Base-by-base conservation (phyloP, 2,797 vertebrate genomes). In the Sebastes steindachneri region DNA sequence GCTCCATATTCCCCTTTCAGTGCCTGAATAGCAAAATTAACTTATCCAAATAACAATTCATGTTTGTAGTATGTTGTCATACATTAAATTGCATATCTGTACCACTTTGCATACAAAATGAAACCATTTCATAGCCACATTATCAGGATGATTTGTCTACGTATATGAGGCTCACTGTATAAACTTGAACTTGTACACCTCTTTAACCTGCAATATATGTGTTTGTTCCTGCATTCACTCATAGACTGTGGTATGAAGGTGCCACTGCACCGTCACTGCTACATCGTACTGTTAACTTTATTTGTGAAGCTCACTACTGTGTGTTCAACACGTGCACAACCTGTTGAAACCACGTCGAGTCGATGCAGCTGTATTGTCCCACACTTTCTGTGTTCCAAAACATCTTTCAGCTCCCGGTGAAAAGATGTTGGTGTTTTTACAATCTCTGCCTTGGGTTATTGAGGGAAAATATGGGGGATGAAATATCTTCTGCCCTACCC, bases 401-500 rank as follows among this genome's bases (percentile, higher is more conserved):
- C 93, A 94, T 95, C 94, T 94, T 94, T 95, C 90, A 91, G 83
- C 88, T 73, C 70, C 72, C 60, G 1, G 75, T 93, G 93, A 92
- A 94, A 93, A 94, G 94, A 96, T 95, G 93, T 94, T 95, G 95
- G 94, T 96, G 93, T 94, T 93, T 96, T 96, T 96, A 96, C 92
- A 96, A 96, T 96, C 95, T 96, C 95, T 96, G 96, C 96, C 96
- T 96, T 95, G 88, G 88, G 87, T 92, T 89, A 83, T 84, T 68
- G 73, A 89, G 68, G 78, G 73, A 88, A 85, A 80, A 84, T 19
- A 60, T 31, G 33, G 70, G 79, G 80, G 63, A 62, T 75, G 48
- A 86, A 80, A 78, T 77, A 76, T 70, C 51, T 85, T 84, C 79
- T 78, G 86, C 81, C 86, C 79, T 84, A 74, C 90, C 82, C 77